Evolutionary conservation across 2,888 invertebrate genomes (phyloP).

Genomic region (Drosophila pegasa): DNA sequence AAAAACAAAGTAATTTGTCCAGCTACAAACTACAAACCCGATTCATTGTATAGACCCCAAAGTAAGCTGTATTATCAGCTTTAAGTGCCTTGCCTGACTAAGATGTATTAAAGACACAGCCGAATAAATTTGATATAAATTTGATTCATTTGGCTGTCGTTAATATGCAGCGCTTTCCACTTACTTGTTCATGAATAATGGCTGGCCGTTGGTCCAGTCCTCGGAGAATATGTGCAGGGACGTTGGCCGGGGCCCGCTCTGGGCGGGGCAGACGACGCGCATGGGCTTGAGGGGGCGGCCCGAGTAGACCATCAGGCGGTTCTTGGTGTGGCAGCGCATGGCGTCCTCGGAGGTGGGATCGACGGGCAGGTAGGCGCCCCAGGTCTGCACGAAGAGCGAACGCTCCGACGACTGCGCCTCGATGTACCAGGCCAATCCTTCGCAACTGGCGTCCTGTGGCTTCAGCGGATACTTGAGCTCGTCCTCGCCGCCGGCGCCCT

Average conservation of each 20-base stretch:
- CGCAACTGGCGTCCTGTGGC: conserved; percentile 85
- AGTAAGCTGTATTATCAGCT: neutral
- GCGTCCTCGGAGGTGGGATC: conserved; percentile 88
- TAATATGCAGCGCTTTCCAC: conserved; percentile 43
- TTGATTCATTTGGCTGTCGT: neutral
- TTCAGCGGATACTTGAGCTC: conserved; percentile 88
- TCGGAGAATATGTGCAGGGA: conserved; percentile 92
- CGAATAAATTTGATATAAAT: neutral
- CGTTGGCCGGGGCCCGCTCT: conserved; percentile 88
- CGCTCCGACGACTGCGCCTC: conserved; percentile 92
- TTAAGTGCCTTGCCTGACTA: neutral
- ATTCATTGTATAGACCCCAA: neutral
- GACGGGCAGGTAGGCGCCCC: conserved; percentile 91
- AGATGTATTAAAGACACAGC: neutral
- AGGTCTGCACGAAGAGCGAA: conserved; percentile 92
- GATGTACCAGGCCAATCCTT: conserved; percentile 89
- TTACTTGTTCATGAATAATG: conserved; percentile 84
- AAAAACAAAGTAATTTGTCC: neutral
- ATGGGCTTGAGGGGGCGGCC: conserved; percentile 87
- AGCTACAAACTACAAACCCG: neutral
- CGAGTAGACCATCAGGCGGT: conserved; percentile 92
- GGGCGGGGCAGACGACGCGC: conserved; percentile 90
- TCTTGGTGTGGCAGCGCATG: conserved; percentile 90
- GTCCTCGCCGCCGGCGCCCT: conserved; percentile 89
- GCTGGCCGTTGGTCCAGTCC: conserved; percentile 88